Evolutionary conservation across 1,140 invertebrate species (phyloP), one percentile per base, ranked within the genome.

Genomic region (Lepidurus arcticus): DNA sequence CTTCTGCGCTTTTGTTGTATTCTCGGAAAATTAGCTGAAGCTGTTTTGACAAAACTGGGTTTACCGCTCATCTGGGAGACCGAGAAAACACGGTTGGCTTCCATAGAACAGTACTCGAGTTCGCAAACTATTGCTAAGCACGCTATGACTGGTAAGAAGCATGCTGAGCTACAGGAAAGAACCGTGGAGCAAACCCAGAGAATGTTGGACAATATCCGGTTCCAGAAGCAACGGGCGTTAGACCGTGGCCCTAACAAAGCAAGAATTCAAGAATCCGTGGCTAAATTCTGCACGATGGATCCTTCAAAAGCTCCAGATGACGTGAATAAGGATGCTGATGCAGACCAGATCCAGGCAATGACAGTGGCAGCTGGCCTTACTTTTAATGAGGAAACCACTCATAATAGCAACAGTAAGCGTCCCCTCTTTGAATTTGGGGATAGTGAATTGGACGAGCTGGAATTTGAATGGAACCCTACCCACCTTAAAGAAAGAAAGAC

Each of bases 161-260:
- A 21, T 65, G 53, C 53, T 16, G 53, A 65, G 53, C 16, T 65
- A 21, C 53, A 65, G 7, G 53, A 65, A 65, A 65, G 53, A 21
- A 65, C 53, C 53, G 53, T 65, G 53, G 53, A 65, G 21, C 53
- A 65, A 65, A 65, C 53, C 6, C 53, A 65, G 53, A 65, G n/a
- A 65, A 65, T 65, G 53, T 65, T 65, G 53, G 53, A 65, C n/a
- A 65, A 65, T 65, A 21, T 65, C 53, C 53, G 53, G 53, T 65
- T 65, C 53, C 53, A 65, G 13, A 65, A 65, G 53, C 53, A 65
- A 65, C 16, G 53, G 53, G 53, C 53, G 53, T 65, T 65, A 7
- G 53, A 65, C 53, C 53, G 5, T 65, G 53, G 53, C 53, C 53
- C 53, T 21, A 65, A 65, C 53, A 65, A 65, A 65, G 53, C 16